Evolutionary conservation across 2,797 vertebrate species (phyloP).

Genomic region (Ispidina lecontei): DNA sequence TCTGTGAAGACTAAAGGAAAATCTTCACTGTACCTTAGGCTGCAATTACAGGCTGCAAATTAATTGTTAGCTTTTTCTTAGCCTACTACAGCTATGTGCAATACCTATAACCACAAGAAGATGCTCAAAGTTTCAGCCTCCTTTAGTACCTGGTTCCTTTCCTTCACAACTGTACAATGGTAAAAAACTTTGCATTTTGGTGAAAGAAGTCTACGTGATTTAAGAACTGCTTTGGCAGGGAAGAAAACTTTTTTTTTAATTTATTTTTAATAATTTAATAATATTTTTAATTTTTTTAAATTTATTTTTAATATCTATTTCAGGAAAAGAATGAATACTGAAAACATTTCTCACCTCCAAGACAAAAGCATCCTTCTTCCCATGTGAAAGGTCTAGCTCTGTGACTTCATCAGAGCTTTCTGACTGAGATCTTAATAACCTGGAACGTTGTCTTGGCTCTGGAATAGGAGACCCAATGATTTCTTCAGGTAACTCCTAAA

Average conservation of each 20-base stretch:
- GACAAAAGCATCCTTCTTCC: constrained; percentile 98
- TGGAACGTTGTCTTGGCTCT: constrained; percentile 91
- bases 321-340: neutral
- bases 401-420: constrained; percentile 97
- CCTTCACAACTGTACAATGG: neutral
- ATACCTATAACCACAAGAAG: neutral
- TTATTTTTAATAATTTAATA: too few relatives aligned
- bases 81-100: neutral
- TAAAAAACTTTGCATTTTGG: neutral
- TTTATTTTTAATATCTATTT: neutral
- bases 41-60: neutral
- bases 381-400: constrained; percentile 96
- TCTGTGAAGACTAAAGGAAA: neutral
- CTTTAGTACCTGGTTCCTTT: neutral
- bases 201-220: neutral
- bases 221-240: too few relatives aligned
- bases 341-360: constrained; percentile 84
- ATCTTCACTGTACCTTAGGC: neutral
- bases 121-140: neutral
- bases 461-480: constrained; percentile 94
- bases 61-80: neutral
- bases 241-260: too few relatives aligned
- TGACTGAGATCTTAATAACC: constrained; percentile 93
- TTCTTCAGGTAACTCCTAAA: constrained; percentile 91
- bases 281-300: too few relatives aligned